Conservation (phyloP, 2,888 invertebrate species). For the Andricus quercusramuli region DNA sequence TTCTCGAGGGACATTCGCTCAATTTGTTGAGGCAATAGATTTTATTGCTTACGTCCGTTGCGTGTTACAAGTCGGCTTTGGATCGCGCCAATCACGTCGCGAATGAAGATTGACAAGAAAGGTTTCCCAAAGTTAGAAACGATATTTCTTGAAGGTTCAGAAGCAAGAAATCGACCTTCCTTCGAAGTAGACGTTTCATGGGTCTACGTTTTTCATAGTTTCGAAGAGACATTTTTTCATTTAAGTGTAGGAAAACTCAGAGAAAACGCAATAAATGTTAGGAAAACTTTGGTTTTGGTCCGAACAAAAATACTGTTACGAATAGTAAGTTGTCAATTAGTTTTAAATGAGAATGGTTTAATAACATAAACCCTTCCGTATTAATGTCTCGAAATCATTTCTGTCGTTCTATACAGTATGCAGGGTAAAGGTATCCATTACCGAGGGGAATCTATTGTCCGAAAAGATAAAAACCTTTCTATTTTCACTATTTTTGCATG, state of each 20-base stretch:
- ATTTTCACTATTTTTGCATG: no score
- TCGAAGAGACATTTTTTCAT: background rate
- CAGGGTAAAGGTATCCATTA: no score
- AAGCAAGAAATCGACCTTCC: background rate
- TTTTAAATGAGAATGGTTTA: background rate
- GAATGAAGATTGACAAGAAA: slow-evolving; percentile 31
- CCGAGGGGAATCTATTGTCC: no score
- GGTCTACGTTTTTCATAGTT: slow-evolving; percentile 20
- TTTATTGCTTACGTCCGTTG: slow-evolving; percentile 66
- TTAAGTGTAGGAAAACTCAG: background rate
- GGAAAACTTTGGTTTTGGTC: no score
- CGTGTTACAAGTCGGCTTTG: slow-evolving; percentile 41
- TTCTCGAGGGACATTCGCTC: slow-evolving; percentile 51
- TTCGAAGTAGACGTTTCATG: background rate
- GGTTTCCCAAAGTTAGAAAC: slow-evolving; percentile 20
- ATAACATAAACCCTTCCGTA: background rate
- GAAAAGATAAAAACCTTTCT: no score
- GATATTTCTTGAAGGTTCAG: slow-evolving; percentile 2
- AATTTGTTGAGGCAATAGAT: slow-evolving; percentile 58
- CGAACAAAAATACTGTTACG: background rate
- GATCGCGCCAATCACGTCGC: slow-evolving; percentile 46
- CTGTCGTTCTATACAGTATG: no score
- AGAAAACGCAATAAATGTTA: background rate
- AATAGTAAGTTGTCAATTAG: background rate
- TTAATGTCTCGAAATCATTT: no score